Base-by-base conservation (phyloP, 2,797 vertebrate genomes). In the Amblyopsis hoosieri region DNA sequence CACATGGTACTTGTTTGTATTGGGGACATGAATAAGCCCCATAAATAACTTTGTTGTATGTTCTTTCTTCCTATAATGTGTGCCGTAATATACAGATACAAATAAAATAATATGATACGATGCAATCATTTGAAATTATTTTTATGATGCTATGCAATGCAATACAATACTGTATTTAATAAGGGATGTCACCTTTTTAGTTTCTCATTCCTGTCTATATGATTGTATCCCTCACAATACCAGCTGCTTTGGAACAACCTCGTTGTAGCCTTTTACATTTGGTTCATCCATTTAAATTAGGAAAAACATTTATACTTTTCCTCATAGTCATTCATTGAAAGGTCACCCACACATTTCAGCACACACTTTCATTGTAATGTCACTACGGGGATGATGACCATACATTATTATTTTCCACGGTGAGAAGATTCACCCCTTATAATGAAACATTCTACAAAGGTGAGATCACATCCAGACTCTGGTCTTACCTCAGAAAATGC, bases 401-500 rank as follows among this genome's bases (percentile, higher is more conserved):
- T 52, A 1, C 7, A 23, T 52, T 52, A 23, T 52, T 52, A 19
- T 23, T 12, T 29, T 23, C 11, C 17, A 17, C 11, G 11, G 12
- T 52, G 10, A 52, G 17, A 51, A 9, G 49, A 15, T 52, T 23
- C 19, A 52, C 15, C 50, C 14, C 6, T 49, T 49, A 13, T 12
- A 49, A 31, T 1, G 1, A 8, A 60, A 61, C 19, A 45, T 56
- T 49, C 7, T 3, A 31, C 23, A 29, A 29, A 50, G n/a, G 47
- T 61, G 23, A 68, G 48, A 57, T 63, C 14, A 37, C 11, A 14
- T 60, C 33, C 12, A 12, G 14, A 61, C 54, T 71, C 59, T 62
- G 17, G 12, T 19, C 70, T 14, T 56, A 37, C 50, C 56, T 53
- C 54, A 68, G 75, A 50, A 54, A 54, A 75, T 60, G 62, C 67